Conservation (phyloP, 30 jellyfish, hydroid and myxozoan species). For the Catostylus mosaicus region DNA sequence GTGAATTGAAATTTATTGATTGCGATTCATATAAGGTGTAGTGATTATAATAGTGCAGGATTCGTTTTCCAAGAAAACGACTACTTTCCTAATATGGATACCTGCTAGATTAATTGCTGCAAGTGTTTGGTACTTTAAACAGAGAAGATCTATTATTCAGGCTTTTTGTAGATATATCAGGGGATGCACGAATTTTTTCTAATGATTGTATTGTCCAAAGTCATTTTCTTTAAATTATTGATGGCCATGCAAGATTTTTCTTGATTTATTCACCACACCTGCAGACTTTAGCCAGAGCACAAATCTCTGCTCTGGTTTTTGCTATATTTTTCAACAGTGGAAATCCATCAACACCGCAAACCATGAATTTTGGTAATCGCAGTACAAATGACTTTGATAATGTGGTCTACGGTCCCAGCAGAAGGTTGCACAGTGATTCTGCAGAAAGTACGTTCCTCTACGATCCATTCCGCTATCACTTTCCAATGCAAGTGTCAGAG, state of each 20-base stretch:
- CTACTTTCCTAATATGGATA: neutral
- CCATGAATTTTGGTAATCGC: conserved; percentile 16
- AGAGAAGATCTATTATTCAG: neutral
- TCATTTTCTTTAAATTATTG: conserved; percentile 7
- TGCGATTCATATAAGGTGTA: too few relatives aligned
- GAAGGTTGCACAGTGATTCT: conserved; percentile 7
- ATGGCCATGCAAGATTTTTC: neutral
- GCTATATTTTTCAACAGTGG: neutral
- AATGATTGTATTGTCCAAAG: neutral
- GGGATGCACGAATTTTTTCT: neutral
- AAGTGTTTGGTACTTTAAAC: neutral
- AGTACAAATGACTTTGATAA: conserved; percentile 10
- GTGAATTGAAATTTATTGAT: too few relatives aligned
- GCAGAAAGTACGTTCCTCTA: conserved; percentile 6
- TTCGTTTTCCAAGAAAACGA: neutral
- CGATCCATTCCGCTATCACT: conserved; percentile 53
- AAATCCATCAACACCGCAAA: conserved; percentile 38
- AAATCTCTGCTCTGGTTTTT: neutral
- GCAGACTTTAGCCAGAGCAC: neutral
- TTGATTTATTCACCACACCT: conserved; percentile 24
- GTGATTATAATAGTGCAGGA: too few relatives aligned
- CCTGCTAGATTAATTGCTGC: neutral
- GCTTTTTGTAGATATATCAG: neutral
- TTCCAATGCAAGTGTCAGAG: conserved; percentile 70
- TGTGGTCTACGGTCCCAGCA: conserved; percentile 8